Evolutionary conservation across 2,113 vertebrate genomes (phyloP).

Genomic region (Platysternon megacephalum): DNA sequence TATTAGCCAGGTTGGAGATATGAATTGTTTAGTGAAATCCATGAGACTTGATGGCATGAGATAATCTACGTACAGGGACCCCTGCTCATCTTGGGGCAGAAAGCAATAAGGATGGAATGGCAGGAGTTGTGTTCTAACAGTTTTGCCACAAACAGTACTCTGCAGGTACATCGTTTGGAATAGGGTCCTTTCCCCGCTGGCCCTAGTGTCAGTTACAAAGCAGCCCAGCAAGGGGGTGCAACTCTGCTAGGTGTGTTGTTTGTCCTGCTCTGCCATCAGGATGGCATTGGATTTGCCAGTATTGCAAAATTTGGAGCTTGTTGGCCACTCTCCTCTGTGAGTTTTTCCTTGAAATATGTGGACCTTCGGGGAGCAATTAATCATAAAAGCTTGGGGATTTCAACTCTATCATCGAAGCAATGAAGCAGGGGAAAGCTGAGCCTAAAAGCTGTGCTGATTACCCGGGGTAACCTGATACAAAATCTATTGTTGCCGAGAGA

Average conservation of each 20-base stretch:
- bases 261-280: conserved; percentile 38
- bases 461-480: conserved; percentile 91
- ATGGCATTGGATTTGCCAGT: conserved; percentile 53
- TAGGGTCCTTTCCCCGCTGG: neutral
- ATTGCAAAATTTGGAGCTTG: conserved; percentile 74
- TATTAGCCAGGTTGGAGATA: neutral
- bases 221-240: neutral
- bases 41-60: neutral
- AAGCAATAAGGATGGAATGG: neutral
- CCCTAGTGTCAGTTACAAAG: neutral
- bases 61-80: neutral
- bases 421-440: conserved; percentile 89
- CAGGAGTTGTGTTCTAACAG: neutral
- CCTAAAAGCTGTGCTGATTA: conserved; percentile 93
- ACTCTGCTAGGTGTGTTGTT: neutral
- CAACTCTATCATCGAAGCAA: conserved; percentile 85
- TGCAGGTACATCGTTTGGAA: neutral
- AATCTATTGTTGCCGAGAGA: conserved; percentile 93
- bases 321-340: conserved; percentile 65
- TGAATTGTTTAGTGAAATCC: neutral
- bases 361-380: conserved; percentile 88
- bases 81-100: neutral
- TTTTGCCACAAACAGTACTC: neutral
- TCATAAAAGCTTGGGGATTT: conserved; percentile 91
- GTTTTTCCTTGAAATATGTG: conserved; percentile 83